A percentile compares a stretch with the other conserved stretches of the same genome.
phyloP scores from a whole-genome alignment of 2,888 invertebrate species.

The Caenorhabditis sinica region DNA sequence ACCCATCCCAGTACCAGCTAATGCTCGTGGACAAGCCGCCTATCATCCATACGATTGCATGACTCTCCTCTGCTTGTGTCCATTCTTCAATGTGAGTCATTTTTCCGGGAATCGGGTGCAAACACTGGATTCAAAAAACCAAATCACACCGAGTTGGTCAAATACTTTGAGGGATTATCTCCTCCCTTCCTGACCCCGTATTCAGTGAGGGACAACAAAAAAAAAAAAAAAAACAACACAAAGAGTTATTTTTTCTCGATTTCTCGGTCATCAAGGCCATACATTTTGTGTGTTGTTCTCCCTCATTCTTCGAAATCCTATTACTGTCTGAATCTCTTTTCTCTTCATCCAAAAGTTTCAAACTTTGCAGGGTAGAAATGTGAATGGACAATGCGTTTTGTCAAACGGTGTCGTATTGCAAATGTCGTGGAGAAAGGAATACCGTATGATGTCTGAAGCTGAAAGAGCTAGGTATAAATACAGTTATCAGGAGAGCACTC shows the following conservation, averaged over 20 bases:
- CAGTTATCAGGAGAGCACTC: neutral
- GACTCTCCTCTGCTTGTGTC: conserved; percentile 83
- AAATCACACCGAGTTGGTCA: conserved; percentile 13
- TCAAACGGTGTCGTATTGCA: conserved; percentile 77
- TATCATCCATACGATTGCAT: conserved; percentile 83
- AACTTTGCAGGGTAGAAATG: conserved; percentile 74
- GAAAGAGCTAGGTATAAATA: conserved; percentile 75
- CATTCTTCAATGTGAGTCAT: conserved; percentile 79
- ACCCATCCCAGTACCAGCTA: conserved; percentile 81
- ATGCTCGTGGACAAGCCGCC: conserved; percentile 82
- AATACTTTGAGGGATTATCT: conserved; percentile 40
- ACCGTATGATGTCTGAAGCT: conserved; percentile 83
- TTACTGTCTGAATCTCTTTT: conserved; percentile 38
- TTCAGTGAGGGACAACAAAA: neutral
- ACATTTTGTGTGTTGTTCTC: neutral
- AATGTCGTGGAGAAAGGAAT: conserved; percentile 82
- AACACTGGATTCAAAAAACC: conserved; percentile 5
- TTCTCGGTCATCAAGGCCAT: conserved; percentile 21
- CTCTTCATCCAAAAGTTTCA: neutral
- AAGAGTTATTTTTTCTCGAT: neutral
- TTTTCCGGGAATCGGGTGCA: neutral
- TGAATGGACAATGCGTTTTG: conserved; percentile 80
- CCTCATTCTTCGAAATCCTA: conserved; percentile 17
- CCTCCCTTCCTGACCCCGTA: conserved; percentile 7
- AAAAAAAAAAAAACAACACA: conserved; percentile 21